phyloP scores from a whole-genome alignment of 1,140 invertebrate species.

The Drosophila murphyi region DNA sequence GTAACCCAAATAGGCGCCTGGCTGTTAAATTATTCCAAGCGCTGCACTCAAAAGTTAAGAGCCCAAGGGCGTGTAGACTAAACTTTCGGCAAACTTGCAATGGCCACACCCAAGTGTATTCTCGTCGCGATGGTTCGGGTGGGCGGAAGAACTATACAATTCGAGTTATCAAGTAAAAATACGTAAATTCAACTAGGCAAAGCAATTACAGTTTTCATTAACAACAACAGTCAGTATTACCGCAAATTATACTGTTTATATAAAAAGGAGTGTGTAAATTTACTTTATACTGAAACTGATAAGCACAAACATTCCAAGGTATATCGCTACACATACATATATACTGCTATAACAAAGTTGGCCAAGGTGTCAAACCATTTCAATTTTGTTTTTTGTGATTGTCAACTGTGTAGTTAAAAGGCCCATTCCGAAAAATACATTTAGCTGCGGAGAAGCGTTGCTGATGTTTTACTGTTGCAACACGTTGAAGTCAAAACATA shows the following conservation, averaged over 20 bases:
- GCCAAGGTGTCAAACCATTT: background rate
- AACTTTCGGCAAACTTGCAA: conserved; percentile 51
- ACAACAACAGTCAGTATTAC: background rate
- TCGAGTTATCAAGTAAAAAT: conserved; percentile 15
- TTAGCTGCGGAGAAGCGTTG: conserved; percentile 2
- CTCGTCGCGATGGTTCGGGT: background rate
- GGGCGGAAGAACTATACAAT: conserved; percentile 1
- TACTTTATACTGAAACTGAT: too few relatives aligned
- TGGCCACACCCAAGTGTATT: conserved; percentile 19
- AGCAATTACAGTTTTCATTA: conserved; percentile 39
- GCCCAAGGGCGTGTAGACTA: conserved; percentile 23
- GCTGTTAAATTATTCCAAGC: conserved; percentile 59
- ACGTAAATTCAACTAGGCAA: conserved; percentile 11
- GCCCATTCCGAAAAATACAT: background rate
- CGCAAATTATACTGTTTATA: background rate
- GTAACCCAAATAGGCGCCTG: conserved; percentile 34
- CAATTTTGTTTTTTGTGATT: background rate
- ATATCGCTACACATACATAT: background rate
- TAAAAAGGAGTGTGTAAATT: background rate
- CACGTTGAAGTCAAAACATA: background rate
- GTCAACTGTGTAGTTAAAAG: background rate
- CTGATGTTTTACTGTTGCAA: conserved; percentile 1
- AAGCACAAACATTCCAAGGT: background rate
- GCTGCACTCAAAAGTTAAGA: conserved; percentile 45
- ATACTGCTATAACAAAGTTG: background rate